phyloP scores from a whole-genome alignment of 1,140 invertebrate species.

The Teleopsis dalmanni region DNA sequence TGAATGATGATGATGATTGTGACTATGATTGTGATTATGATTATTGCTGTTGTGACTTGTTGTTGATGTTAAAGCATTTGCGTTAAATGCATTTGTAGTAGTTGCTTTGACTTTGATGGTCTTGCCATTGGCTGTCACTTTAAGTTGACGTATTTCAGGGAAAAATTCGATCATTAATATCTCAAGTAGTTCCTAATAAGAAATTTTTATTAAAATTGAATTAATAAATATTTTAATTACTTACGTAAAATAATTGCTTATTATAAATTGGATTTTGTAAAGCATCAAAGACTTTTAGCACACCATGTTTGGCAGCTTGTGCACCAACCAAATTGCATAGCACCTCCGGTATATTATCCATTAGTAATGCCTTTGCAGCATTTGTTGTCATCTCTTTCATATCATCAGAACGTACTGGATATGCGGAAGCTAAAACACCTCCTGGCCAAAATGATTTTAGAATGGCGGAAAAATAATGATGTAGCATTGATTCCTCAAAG shows the following conservation, averaged over 20 bases:
- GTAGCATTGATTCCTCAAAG: constrained; percentile 82
- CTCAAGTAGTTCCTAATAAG: constrained; percentile 63
- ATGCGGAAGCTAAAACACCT: constrained; percentile 55
- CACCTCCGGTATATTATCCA: constrained; percentile 69
- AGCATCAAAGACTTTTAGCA: constrained; percentile 79
- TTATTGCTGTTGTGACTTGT: background rate
- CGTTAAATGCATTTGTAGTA: background rate
- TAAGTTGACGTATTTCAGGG: constrained; percentile 55
- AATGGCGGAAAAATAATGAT: constrained; percentile 77
- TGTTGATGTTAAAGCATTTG: background rate
- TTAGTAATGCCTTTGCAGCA: constrained; percentile 47
- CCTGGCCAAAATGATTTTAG: constrained; percentile 84
- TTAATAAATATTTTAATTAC: constrained; percentile 40
- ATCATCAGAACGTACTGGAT: constrained; percentile 55
- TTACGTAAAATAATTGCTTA: constrained; percentile 87
- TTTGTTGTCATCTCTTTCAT: constrained; percentile 56
- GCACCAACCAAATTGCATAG: constrained; percentile 76
- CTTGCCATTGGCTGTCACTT: constrained; percentile 18
- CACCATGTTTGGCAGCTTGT: constrained; percentile 72
- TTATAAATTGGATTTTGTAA: constrained; percentile 80
- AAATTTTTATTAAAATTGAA: too few species aligned
- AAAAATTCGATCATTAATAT: constrained; percentile 65
- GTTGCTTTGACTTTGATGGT: background rate
- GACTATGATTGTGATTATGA: constrained; percentile 3
- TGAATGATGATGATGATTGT: constrained; percentile 6